phyloP scores from a whole-genome alignment of 1,140 invertebrate genomes.

The Mylabris phalerata region DNA sequence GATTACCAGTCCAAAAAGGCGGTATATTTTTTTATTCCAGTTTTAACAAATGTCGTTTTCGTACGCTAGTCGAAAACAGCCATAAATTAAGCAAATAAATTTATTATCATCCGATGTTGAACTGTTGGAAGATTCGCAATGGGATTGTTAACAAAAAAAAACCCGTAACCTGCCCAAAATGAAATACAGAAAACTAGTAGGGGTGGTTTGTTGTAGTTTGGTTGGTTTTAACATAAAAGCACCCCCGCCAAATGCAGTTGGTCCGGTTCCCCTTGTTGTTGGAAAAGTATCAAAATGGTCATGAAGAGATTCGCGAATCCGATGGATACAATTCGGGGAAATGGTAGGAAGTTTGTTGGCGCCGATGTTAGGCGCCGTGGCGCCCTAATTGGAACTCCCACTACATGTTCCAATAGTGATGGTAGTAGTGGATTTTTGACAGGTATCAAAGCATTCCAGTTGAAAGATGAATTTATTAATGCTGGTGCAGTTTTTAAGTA shows the following conservation, averaged over 20 bases:
- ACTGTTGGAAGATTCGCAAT: background rate
- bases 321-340: constrained; percentile 13
- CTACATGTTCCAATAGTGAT: constrained; percentile 1
- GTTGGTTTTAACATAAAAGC: background rate
- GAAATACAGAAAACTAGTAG: background rate
- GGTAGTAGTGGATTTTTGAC: constrained; percentile 1
- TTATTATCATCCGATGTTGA: constrained; percentile 27
- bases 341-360: constrained; percentile 19
- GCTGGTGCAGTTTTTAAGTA: background rate
- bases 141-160: background rate
- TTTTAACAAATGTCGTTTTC: constrained; percentile 39
- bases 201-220: background rate
- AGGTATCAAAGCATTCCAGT: background rate
- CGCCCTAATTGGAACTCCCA: constrained; percentile 6
- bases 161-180: too few species aligned
- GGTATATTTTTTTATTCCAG: constrained; percentile 23
- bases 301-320: too few species aligned
- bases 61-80: constrained; percentile 33
- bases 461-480: background rate
- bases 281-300: constrained; percentile 6
- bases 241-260: constrained; percentile 1
- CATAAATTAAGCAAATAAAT: constrained; percentile 40
- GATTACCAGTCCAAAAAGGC: too few species aligned
- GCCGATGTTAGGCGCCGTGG: too few species aligned
- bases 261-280: background rate